Percentiles rank a stretch among this genome's conserved stretches.
Evolutionary conservation across 2,888 invertebrate genomes (phyloP).

Genomic region (Eurois occulta): DNA sequence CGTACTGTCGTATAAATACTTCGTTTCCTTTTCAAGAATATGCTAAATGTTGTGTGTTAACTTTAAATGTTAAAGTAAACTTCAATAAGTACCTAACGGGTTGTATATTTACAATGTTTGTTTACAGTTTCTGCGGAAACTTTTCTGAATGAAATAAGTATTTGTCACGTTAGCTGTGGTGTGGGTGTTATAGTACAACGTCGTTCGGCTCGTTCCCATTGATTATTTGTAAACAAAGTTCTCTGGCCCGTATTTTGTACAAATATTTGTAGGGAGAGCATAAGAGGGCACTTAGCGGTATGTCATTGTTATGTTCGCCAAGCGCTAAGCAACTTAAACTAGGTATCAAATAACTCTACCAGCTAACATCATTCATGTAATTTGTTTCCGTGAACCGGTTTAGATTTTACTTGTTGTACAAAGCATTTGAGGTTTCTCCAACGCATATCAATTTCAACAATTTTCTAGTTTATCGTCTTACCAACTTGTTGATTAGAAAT

Average conservation of each 20-base stretch:
- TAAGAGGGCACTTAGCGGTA: slow-evolving; percentile 85
- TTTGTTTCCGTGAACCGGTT: slow-evolving; percentile 37
- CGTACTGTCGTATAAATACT: slow-evolving; percentile 29
- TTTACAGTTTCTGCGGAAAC: slow-evolving; percentile 59
- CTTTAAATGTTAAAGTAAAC: slow-evolving; percentile 45
- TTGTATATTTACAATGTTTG: slow-evolving; percentile 54
- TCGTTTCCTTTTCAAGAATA: slow-evolving; percentile 45
- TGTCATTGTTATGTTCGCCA: slow-evolving; percentile 79
- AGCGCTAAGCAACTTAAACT: slow-evolving; percentile 71
- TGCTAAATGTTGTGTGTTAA: slow-evolving; percentile 46
- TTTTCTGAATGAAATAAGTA: slow-evolving; percentile 63
- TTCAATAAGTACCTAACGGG: slow-evolving; percentile 56
- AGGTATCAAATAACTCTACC: slow-evolving; percentile 49
- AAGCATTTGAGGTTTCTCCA: slow-evolving; percentile 19
- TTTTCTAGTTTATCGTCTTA: slow-evolving; percentile 16
- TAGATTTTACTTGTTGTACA: slow-evolving; percentile 7
- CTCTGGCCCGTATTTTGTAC: slow-evolving; percentile 76
- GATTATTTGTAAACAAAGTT: slow-evolving; percentile 82
- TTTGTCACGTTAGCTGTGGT: slow-evolving; percentile 55
- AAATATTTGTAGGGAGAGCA: slow-evolving; percentile 84
- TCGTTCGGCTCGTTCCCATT: slow-evolving; percentile 75
- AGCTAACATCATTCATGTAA: slow-evolving; percentile 31
- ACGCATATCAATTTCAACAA: slow-evolving; percentile 20
- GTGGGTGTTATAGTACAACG: slow-evolving; percentile 59
- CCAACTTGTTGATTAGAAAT: slow-evolving; percentile 50